Conservation (phyloP, 2,888 invertebrate genomes). For the Rapana venosa region DNA sequence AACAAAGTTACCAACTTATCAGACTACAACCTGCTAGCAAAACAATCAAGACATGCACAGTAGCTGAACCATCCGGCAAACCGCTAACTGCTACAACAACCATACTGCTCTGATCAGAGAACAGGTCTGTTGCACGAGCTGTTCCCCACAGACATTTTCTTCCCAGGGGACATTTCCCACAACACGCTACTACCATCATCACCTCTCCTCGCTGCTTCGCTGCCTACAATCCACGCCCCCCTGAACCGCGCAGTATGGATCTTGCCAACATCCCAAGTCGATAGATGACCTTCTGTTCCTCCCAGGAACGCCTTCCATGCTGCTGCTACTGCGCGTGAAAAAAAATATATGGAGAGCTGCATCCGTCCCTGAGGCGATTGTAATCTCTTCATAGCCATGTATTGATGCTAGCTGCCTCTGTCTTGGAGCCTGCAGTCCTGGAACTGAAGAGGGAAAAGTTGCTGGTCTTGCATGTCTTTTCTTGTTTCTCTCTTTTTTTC, state of each 20-base stretch:
- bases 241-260: not conserved
- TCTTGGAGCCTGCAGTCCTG: not conserved
- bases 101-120: too few relatives aligned
- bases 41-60: too few relatives aligned
- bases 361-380: conserved; percentile 8
- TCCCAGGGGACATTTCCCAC: too few relatives aligned
- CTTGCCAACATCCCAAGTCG: not conserved
- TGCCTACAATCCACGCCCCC: not conserved
- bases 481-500: too few relatives aligned
- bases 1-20: too few relatives aligned
- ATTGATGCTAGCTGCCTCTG: conserved; percentile 21
- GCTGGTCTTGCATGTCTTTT: too few relatives aligned
- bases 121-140: too few relatives aligned
- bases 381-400: conserved; percentile 38
- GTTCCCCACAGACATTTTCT: not conserved
- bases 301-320: not conserved
- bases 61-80: too few relatives aligned
- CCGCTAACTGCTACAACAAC: too few relatives aligned
- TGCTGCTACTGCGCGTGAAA: not conserved
- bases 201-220: too few relatives aligned
- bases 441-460: not conserved
- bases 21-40: too few relatives aligned
- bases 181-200: too few relatives aligned
- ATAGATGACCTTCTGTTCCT: not conserved
- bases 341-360: not conserved